These are phyloP conservation scores for Diogma glabrata DNA, from an alignment of 2,888 invertebrate species.

Conservation along the genomic window DNA sequence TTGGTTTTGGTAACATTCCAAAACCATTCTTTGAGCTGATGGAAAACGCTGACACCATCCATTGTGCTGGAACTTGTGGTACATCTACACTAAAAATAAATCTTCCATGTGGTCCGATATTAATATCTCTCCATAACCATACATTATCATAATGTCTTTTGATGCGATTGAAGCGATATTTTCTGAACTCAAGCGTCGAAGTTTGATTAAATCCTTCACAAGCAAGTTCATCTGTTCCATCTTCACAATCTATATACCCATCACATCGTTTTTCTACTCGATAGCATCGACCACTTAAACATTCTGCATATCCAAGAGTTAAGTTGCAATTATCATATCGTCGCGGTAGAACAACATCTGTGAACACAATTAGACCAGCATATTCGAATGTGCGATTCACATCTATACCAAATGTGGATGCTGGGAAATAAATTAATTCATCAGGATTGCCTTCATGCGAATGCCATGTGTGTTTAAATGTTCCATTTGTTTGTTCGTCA, in stretches of 20 bases:
- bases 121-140: slow-evolving; percentile 92
- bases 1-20: slow-evolving; percentile 70
- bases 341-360: slow-evolving; percentile 69
- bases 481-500: slow-evolving; percentile 76
- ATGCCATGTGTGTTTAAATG: slow-evolving; percentile 71
- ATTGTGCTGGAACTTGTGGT: slow-evolving; percentile 73
- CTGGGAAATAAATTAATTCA: slow-evolving; percentile 74
- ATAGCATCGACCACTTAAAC: slow-evolving; percentile 74
- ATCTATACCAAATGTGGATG: slow-evolving; percentile 85
- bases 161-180: slow-evolving; percentile 71
- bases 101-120: slow-evolving; percentile 84
- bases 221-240: slow-evolving; percentile 73
- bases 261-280: slow-evolving; percentile 65
- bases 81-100: slow-evolving; percentile 77
- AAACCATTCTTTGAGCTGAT: slow-evolving; percentile 79
- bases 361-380: slow-evolving; percentile 79
- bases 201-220: slow-evolving; percentile 57
- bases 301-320: slow-evolving; percentile 63
- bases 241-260: slow-evolving; percentile 63
- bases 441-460: slow-evolving; percentile 78
- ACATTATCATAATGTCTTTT: slow-evolving; percentile 87
- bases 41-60: slow-evolving; percentile 89
- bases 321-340: slow-evolving; percentile 58
- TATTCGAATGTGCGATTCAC: slow-evolving; percentile 89
- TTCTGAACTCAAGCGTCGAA: slow-evolving; percentile 61